phyloP scores from a whole-genome alignment of 2,113 vertebrate genomes.

The Petroica traversi region DNA sequence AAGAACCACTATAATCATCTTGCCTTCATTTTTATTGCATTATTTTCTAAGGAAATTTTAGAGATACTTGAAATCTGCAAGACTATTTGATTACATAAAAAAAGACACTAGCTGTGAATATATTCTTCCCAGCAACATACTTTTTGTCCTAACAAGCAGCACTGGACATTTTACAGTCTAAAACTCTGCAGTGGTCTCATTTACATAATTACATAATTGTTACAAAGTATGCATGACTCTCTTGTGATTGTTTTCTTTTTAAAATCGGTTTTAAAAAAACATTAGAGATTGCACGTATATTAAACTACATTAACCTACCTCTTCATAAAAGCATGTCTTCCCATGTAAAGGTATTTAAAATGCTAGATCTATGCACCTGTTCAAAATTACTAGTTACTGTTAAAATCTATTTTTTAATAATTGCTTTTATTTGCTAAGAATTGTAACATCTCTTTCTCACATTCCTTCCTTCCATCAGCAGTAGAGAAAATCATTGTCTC shows the following conservation, averaged over 20 bases:
- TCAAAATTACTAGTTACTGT: not conserved
- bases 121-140: not conserved
- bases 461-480: not conserved
- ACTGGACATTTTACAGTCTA: not conserved
- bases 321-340: not conserved
- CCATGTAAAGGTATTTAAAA: not conserved
- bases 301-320: not conserved
- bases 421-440: not conserved
- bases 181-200: not conserved
- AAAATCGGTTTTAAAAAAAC: not conserved
- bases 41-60: not conserved
- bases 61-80: not conserved
- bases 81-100: not conserved
- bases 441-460: not conserved
- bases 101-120: not conserved
- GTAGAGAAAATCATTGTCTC: not conserved
- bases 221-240: not conserved
- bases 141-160: not conserved
- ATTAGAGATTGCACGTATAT: not conserved
- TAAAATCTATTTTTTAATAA: not conserved
- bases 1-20: not conserved
- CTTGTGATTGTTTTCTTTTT: not conserved
- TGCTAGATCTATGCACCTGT: not conserved
- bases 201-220: not conserved
- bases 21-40: not conserved